Evolutionary conservation across 2,113 vertebrate species (phyloP), one percentile per base, ranked within the genome.

Genomic region (Crotalus horridus): DNA sequence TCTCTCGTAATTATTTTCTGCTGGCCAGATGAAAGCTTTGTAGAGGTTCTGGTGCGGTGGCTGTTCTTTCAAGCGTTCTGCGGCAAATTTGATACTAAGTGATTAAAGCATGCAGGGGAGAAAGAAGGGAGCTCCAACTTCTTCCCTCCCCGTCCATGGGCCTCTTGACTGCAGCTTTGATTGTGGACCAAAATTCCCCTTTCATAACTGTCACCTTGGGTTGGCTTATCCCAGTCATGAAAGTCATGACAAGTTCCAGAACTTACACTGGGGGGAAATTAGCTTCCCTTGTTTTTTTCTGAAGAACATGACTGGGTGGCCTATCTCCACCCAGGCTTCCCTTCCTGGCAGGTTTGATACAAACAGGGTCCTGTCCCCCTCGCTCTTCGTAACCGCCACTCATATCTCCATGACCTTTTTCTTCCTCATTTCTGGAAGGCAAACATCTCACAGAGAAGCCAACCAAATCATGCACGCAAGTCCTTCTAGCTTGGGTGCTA

Each of bases 1-100:
- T 98, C 98, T 96, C 94, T 91, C 97, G 97, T 97, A 96, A 98
- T 98, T 97, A 98, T 96, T 97, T 96, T 98, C 96, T 90, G 97
- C 95, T 97, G 97, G 96, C 97, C 96, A 97, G 97, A 98, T 97
- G 98, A 98, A 98, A 98, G 98, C 98, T 98, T 98, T 97, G 96
- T 97, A 97, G 98, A 97, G 97, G 96, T 97, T 97, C 97, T 95
- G 96, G 96, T 96, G 96, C 96, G 96, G 97, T 97, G 97, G 97
- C 97, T 98, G 98, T 96, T 98, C 97, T 98, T 96, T 98, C 96
- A 97, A 97, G 98, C 97, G 96, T 98, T 97, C 94, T 93, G 97
- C 95, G 94, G 95, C 89, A 92, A 95, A 97, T 98, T 97, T 97
- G 96, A 98, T 98, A 98, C 95, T 96, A 95, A 96, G 96, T 96